Percentiles rank a stretch among this genome's conserved stretches.
Conservation (phyloP, 2,797 vertebrate genomes). For the Leptoclinus maculatus region DNA sequence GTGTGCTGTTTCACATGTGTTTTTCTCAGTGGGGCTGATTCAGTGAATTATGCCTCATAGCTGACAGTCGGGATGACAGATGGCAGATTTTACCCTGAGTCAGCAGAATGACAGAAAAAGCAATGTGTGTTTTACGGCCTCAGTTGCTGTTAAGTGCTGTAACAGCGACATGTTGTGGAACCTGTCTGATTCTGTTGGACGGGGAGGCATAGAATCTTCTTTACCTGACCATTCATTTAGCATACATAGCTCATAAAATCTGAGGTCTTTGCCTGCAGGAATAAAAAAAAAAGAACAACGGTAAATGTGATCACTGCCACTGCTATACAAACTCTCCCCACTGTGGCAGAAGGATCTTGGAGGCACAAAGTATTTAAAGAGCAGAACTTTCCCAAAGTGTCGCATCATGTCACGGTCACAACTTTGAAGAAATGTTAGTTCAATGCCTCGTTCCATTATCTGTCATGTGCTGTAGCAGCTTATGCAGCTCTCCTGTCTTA, state of each 20-base stretch:
- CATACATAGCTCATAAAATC: not conserved
- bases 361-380: slow-evolving; percentile 6
- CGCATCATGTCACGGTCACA: slow-evolving; percentile 16
- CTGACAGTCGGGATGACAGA: slow-evolving; percentile 60
- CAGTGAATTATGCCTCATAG: slow-evolving; percentile 63
- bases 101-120: slow-evolving; percentile 59
- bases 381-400: slow-evolving; percentile 34
- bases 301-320: slow-evolving; percentile 40
- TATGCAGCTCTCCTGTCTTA: slow-evolving; percentile 28
- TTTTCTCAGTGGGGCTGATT: slow-evolving; percentile 59
- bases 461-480: slow-evolving; percentile 15
- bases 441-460: slow-evolving; percentile 20
- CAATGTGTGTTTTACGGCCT: slow-evolving; percentile 49
- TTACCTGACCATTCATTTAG: not conserved
- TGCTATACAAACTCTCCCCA: slow-evolving; percentile 25
- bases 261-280: slow-evolving; percentile 39
- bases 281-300: slow-evolving; percentile 34
- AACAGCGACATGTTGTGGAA: slow-evolving; percentile 62
- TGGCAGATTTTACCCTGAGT: slow-evolving; percentile 52
- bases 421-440: slow-evolving; percentile 16
- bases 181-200: slow-evolving; percentile 27
- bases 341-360: not conserved
- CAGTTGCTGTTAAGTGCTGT: slow-evolving; percentile 54
- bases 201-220: not conserved
- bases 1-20: slow-evolving; percentile 60